These are phyloP conservation scores for Corticium candelabrum DNA, from an alignment of 37 sponge, comb jelly and placozoan genomes.

Conservation along the genomic window DNA sequence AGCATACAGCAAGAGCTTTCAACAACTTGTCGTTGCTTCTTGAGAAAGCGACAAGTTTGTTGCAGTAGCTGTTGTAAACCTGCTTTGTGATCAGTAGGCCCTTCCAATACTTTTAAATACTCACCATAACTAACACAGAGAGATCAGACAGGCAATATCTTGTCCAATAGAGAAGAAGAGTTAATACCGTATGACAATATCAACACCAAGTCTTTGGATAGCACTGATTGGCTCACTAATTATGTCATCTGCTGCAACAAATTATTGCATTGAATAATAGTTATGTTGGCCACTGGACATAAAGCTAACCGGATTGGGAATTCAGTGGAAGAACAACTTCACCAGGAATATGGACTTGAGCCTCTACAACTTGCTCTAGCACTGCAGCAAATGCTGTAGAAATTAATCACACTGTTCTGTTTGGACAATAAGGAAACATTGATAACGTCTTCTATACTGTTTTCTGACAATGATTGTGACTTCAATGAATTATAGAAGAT, in stretches of 20 bases:
- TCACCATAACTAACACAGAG: slow-evolving; percentile 6
- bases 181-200: not conserved
- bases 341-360: not conserved
- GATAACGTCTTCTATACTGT: no score
- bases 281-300: not conserved
- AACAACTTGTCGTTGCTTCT: not conserved
- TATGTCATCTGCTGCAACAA: no score
- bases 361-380: not conserved
- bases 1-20: not conserved
- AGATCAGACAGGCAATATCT: no score
- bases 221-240: not conserved
- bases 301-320: not conserved
- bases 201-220: not conserved
- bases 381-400: not conserved
- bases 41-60: not conserved
- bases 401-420: no score
- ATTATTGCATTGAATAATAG: not conserved
- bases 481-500: not conserved
- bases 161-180: no score
- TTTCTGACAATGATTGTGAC: no score
- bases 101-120: slow-evolving; percentile 1
- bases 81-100: not conserved
- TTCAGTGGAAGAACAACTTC: not conserved
- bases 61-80: not conserved
- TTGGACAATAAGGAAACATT: no score